phyloP scores from a whole-genome alignment of 2,888 invertebrate genomes.

The Teinopalpus imperialis region DNA sequence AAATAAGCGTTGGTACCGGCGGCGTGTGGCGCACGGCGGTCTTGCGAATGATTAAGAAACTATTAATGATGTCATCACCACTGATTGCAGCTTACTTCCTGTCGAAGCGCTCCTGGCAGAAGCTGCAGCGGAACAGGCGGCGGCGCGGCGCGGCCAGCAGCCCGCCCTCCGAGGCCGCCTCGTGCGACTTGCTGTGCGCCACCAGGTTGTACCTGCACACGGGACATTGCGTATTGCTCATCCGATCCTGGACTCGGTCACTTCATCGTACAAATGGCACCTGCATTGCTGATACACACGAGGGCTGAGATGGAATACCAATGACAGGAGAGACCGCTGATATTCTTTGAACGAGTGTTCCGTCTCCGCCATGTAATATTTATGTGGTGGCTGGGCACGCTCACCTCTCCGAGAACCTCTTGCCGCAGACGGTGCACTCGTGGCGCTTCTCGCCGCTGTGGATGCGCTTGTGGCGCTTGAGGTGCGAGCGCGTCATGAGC shows the following conservation, averaged over 20 bases:
- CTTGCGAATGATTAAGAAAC: no score
- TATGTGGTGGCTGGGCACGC: not conserved
- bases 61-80: no score
- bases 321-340: no score
- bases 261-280: no score
- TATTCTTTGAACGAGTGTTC: no score
- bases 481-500: constrained; percentile 84
- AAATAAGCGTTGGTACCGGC: no score
- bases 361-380: no score
- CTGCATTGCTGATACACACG: no score
- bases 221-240: no score
- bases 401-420: constrained; percentile 80
- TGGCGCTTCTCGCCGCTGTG: constrained; percentile 85
- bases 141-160: constrained; percentile 42
- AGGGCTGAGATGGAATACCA: no score
- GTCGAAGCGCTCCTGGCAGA: constrained; percentile 72
- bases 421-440: constrained; percentile 81
- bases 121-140: constrained; percentile 67
- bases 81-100: constrained; percentile 29
- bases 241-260: no score
- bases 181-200: constrained; percentile 72
- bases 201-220: constrained; percentile 63
- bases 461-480: constrained; percentile 85
- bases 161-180: constrained; percentile 29
- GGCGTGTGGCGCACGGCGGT: no score